Evolutionary conservation across 2,797 vertebrate species (phyloP).

Genomic region (Syngnathus acus): DNA sequence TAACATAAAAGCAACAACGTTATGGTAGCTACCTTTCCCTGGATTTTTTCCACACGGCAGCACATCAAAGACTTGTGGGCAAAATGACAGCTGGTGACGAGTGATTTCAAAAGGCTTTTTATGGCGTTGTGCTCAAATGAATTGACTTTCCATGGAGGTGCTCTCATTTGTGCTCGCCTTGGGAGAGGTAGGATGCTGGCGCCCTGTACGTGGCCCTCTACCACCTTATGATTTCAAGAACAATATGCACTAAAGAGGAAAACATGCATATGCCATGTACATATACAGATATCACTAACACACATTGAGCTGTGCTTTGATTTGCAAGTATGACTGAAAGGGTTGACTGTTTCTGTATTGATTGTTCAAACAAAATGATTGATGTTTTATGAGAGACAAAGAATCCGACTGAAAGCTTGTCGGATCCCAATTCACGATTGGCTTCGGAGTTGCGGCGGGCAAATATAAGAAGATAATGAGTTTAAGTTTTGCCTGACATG

Average conservation of each 20-base stretch:
- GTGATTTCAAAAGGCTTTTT: constrained; percentile 52
- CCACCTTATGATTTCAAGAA: constrained; percentile 54
- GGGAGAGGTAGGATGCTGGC: constrained; percentile 55
- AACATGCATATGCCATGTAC: constrained; percentile 75
- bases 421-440: constrained; percentile 57
- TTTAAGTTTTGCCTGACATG: constrained; percentile 50
- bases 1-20: constrained; percentile 69
- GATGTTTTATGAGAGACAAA: constrained; percentile 8
- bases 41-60: constrained; percentile 66
- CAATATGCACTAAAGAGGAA: constrained; percentile 75
- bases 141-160: constrained; percentile 50
- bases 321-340: constrained; percentile 63
- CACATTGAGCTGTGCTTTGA: constrained; percentile 64
- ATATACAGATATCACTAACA: constrained; percentile 77
- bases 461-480: constrained; percentile 43
- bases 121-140: constrained; percentile 50
- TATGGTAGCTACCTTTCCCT: constrained; percentile 71
- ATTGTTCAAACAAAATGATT: constrained; percentile 60
- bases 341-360: constrained; percentile 64
- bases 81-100: constrained; percentile 57
- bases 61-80: constrained; percentile 63
- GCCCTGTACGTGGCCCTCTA: constrained; percentile 51
- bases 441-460: constrained; percentile 37
- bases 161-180: constrained; percentile 51
- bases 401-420: constrained; percentile 48